Conservation (phyloP, 2,888 invertebrate species). For the Rhorus exstirpatorius region DNA sequence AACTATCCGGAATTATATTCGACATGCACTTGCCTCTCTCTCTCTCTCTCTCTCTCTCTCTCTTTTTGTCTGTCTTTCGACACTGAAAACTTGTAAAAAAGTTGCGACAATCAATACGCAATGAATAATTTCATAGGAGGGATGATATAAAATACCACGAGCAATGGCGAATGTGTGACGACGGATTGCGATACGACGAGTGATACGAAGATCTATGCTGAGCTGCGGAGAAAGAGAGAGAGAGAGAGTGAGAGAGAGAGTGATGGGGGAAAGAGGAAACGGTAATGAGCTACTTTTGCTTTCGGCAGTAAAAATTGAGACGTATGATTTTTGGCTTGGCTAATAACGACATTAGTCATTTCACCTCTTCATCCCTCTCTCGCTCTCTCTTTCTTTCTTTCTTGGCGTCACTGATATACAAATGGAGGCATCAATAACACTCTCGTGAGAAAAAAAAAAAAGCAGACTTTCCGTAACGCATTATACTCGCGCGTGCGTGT, state of each 20-base stretch:
- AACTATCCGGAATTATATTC: background rate
- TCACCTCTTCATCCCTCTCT: constrained; percentile 61
- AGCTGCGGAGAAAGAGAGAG: background rate
- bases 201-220: background rate
- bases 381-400: background rate
- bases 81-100: background rate
- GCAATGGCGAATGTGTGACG: background rate
- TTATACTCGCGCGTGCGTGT: constrained; percentile 15
- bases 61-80: too few relatives aligned
- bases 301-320: constrained; percentile 76
- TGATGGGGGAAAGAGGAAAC: constrained; percentile 11
- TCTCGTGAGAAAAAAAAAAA: constrained; percentile 54
- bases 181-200: background rate
- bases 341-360: constrained; percentile 85
- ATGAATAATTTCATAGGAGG: too few relatives aligned
- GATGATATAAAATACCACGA: too few relatives aligned
- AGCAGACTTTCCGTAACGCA: constrained; percentile 24
- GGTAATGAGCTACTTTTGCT: constrained; percentile 26
- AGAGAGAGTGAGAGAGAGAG: constrained; percentile 8
- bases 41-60: too few relatives aligned
- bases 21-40: background rate
- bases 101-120: background rate
- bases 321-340: constrained; percentile 77
- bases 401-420: constrained; percentile 79
- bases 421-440: constrained; percentile 84